Evolutionary conservation across 1,140 invertebrate species (phyloP), one percentile per base, ranked within the genome.

Genomic region (Notospermus geniculatus): DNA sequence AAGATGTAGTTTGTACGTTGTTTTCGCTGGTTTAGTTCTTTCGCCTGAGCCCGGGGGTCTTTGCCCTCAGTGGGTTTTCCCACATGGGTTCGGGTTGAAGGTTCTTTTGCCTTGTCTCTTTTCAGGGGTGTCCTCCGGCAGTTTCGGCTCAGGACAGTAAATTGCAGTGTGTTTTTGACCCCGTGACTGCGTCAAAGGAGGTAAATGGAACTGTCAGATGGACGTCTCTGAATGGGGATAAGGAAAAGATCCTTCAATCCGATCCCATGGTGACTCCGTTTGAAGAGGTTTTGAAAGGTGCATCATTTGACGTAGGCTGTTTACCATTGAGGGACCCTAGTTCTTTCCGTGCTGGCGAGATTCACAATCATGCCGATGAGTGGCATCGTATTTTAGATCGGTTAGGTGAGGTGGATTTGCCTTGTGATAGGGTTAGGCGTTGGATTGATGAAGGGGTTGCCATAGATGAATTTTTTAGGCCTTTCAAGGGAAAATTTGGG

Each of bases 401-500:
- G 9, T n/a, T 23, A 5, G 4, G 5, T 5, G 5, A 4, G n/a
- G 5, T 15, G 15, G 32, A 36, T 7, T 36, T 36, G 15, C 32
- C 32, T 4, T 7, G 5, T 5, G 46, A 58, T 41, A 39, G 25
- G 15, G 28, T 61, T 46, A 39, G 56, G 17, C 22, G 28, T 23
- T 62, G 60, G 64, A 25, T 65, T 25, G 32, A 56, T 17, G 29
- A 60, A 39, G 58, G 59, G 9, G 58, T 60, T 53, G 55, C 61
- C 58, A 25, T 60, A n/a, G 32, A 52, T 32, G 28, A 41, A n/a
- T 65, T 62, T 54, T 57, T 65, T 39, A 19, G 50, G n/a, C 57
- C 54, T 28, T 62, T 66, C 53, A 59, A 60, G 29, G 57, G 54
- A 22, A 60, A 63, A 39, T 66, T 66, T 59, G 62, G 50, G 36